Evolutionary conservation across 2,113 vertebrate species (phyloP).

Genomic region (Hepsetus odoe): DNA sequence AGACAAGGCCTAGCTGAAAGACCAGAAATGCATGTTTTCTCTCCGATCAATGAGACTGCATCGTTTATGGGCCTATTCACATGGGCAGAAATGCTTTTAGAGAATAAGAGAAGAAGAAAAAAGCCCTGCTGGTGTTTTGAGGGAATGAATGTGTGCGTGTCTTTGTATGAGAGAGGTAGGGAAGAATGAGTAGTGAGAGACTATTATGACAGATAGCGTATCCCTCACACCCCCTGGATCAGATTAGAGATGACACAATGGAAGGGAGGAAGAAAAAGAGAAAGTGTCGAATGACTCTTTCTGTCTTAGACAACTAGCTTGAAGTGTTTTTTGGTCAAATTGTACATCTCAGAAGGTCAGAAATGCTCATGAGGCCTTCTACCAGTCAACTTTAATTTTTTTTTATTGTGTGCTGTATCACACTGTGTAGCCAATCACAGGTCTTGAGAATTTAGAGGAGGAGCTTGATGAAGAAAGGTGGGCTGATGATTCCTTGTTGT

Average conservation of each 20-base stretch:
- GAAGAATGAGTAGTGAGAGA: neutral
- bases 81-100: conserved; percentile 5
- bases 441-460: too few species aligned
- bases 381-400: too few species aligned
- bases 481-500: too few species aligned
- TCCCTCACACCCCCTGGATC: neutral
- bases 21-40: neutral
- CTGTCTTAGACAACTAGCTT: neutral
- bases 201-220: neutral
- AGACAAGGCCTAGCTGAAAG: neutral
- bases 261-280: neutral
- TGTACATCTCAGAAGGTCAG: too few species aligned
- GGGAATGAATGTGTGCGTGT: neutral
- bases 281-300: neutral
- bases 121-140: neutral
- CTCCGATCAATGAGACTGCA: neutral
- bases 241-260: neutral
- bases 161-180: neutral
- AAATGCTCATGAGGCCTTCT: too few species aligned
- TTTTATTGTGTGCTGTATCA: too few species aligned
- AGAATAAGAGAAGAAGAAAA: neutral
- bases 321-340: neutral
- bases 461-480: too few species aligned
- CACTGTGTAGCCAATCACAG: too few species aligned
- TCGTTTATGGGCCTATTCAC: neutral